These are phyloP conservation scores for Hipposideros larvatus DNA, from an alignment of 2,797 vertebrate species.

Conservation along the genomic window DNA sequence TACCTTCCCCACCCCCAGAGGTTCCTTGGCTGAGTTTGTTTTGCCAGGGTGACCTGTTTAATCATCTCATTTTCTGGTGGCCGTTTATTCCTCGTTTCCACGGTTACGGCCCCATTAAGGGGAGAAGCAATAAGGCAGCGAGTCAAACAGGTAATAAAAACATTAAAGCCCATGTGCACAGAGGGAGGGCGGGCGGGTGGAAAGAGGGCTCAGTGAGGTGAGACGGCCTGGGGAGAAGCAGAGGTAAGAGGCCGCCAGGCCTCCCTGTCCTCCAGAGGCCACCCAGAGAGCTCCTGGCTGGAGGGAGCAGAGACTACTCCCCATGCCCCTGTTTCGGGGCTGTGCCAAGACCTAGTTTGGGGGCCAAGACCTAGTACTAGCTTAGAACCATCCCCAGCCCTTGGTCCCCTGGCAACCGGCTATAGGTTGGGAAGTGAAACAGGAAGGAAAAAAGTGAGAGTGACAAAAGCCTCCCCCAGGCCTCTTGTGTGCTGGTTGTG, in stretches of 20 bases:
- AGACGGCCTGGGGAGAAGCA: constrained; percentile 91
- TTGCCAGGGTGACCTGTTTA: constrained; percentile 99
- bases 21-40: constrained; percentile 94
- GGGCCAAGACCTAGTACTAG: background rate
- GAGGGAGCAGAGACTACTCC: accelerated
- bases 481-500: background rate
- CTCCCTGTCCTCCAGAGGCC: constrained; percentile 15
- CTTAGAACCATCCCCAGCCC: background rate
- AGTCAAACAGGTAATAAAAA: constrained; percentile 99
- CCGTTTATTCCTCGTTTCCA: constrained; percentile 99
- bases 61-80: constrained; percentile 99
- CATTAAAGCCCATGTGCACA: constrained; percentile 97
- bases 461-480: background rate
- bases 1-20: constrained; percentile 64
- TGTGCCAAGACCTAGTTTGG: background rate
- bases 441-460: constrained; percentile 11
- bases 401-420: constrained; percentile 59
- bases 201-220: constrained; percentile 91
- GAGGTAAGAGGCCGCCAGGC: constrained; percentile 85
- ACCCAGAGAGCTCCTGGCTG: constrained; percentile 83
- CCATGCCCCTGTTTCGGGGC: background rate
- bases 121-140: constrained; percentile 99
- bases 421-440: background rate
- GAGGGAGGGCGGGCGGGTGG: constrained; percentile 91
- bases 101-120: constrained; percentile 99